phyloP scores from a whole-genome alignment of 2,888 invertebrate genomes.

The Lapara coniferarum region DNA sequence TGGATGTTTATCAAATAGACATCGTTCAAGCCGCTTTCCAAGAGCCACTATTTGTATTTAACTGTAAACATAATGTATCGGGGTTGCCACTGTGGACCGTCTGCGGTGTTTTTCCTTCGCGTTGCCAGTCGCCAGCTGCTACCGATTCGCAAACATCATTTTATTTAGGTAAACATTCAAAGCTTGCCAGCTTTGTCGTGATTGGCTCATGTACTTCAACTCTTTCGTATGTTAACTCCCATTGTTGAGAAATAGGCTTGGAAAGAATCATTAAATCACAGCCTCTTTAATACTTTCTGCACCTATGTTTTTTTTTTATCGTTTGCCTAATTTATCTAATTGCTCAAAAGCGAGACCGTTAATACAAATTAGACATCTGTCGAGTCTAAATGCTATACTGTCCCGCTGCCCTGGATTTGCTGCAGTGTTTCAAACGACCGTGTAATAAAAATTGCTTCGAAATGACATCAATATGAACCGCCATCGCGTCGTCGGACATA shows the following conservation, averaged over 20 bases:
- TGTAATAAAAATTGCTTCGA: neutral
- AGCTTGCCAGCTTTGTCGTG: neutral
- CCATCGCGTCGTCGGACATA: neutral
- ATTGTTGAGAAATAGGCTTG: neutral
- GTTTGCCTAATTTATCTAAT: neutral
- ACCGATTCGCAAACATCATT: slow-evolving; percentile 30
- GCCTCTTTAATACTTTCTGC: neutral
- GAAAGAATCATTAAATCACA: neutral
- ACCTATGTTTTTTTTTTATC: neutral
- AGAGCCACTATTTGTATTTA: slow-evolving; percentile 39
- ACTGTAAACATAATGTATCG: slow-evolving; percentile 43
- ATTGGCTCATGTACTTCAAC: neutral
- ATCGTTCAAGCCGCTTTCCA: slow-evolving; percentile 30
- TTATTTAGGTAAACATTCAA: slow-evolving; percentile 24
- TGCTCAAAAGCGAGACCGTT: neutral
- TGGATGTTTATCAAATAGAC: slow-evolving; percentile 10
- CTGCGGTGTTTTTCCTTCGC: slow-evolving; percentile 43
- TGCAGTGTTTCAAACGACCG: neutral
- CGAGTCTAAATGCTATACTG: neutral
- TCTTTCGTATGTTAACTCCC: neutral
- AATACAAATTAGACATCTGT: neutral
- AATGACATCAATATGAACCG: neutral
- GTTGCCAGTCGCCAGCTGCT: slow-evolving; percentile 31
- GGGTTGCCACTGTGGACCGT: slow-evolving; percentile 38
- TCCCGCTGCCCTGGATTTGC: neutral